Percentiles rank a stretch among this genome's conserved stretches.
Evolutionary conservation across 2,797 vertebrate genomes (phyloP).

Genomic region (Lateolabrax maculatus): DNA sequence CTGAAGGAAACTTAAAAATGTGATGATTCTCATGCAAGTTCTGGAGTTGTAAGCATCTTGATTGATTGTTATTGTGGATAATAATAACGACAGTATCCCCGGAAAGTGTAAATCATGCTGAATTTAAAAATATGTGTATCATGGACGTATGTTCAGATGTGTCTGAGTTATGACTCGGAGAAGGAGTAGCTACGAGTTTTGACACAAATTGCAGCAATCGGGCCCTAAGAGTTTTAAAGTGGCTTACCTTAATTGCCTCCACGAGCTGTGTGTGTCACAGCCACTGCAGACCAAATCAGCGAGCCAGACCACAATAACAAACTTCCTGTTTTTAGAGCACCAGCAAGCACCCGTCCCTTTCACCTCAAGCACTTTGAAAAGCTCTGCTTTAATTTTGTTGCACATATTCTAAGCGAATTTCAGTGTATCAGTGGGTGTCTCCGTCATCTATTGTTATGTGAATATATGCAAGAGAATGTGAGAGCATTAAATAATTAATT

Average conservation of each 20-base stretch:
- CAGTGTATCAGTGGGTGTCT: slow-evolving; percentile 10
- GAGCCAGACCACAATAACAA: not conserved
- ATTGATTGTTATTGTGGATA: no score
- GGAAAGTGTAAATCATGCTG: not conserved
- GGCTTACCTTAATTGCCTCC: not conserved
- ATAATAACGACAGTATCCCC: not conserved
- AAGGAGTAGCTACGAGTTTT: not conserved
- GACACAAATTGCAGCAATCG: not conserved
- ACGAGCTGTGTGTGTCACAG: not conserved
- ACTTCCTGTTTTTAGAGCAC: not conserved
- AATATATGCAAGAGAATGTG: slow-evolving; percentile 21
- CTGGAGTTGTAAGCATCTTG: no score
- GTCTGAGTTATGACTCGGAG: not conserved
- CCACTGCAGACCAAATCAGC: not conserved
- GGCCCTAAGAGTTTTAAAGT: not conserved
- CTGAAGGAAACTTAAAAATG: not conserved
- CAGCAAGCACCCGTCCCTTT: not conserved
- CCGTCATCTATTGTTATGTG: not conserved
- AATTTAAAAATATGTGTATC: not conserved
- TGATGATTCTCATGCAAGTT: not conserved
- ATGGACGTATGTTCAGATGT: not conserved
- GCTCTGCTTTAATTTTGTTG: not conserved
- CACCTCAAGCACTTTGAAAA: not conserved
- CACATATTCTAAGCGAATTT: not conserved
- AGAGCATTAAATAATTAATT: slow-evolving; percentile 5